Evolutionary conservation across 2,113 vertebrate genomes (phyloP).

Genomic region (Istiophorus platypterus): DNA sequence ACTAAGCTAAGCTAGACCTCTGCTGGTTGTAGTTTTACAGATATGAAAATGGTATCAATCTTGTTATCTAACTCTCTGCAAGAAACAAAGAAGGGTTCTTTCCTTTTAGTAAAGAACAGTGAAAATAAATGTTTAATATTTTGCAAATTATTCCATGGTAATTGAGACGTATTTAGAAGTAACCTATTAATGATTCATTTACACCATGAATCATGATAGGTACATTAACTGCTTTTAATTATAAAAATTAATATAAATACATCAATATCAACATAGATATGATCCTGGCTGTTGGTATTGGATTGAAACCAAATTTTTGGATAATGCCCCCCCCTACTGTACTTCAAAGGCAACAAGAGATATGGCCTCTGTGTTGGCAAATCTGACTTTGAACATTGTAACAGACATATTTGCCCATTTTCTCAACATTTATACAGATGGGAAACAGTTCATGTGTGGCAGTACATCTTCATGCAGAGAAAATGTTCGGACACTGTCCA

Average conservation of each 20-base stretch:
- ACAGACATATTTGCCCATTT: background rate
- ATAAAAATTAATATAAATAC: background rate
- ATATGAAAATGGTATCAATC: background rate
- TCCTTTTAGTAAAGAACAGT: background rate
- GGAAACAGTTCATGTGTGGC: background rate
- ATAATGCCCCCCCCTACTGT: background rate
- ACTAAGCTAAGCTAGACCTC: background rate
- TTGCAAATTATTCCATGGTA: background rate
- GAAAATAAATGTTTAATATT: background rate
- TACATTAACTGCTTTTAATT: background rate
- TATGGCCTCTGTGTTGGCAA: too few species aligned
- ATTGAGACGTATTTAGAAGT: background rate
- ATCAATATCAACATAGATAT: background rate
- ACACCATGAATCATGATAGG: background rate
- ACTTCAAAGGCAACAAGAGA: background rate
- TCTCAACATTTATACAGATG: background rate
- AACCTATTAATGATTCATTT: background rate
- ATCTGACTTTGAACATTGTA: background rate
- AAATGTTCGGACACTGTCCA: background rate
- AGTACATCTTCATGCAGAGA: slow-evolving; percentile 32
- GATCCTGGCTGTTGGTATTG: background rate
- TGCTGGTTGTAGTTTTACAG: background rate
- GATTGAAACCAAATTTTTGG: background rate
- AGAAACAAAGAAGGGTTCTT: background rate
- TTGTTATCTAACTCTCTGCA: background rate